phyloP scores from a whole-genome alignment of 2,797 vertebrate species.

The Hirundo rustica region DNA sequence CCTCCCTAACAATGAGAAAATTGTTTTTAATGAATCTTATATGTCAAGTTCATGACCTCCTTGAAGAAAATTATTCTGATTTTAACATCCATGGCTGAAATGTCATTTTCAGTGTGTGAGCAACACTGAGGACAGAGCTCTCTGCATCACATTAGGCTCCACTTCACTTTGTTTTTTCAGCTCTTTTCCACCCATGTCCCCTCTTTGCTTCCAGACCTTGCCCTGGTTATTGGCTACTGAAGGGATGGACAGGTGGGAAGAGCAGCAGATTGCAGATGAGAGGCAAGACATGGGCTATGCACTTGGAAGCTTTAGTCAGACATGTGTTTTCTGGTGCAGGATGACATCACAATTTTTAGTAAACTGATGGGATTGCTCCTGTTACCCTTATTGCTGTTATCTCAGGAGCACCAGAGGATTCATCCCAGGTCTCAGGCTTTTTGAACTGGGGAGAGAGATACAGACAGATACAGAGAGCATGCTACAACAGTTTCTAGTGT shows the following conservation, averaged over 20 bases:
- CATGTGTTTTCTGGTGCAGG: not conserved
- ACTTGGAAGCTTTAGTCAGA: not conserved
- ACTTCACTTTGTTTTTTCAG: rapidly evolving
- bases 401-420: not conserved
- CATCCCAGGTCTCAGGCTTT: not conserved
- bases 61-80: not conserved
- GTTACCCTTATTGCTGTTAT: not conserved
- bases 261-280: not conserved
- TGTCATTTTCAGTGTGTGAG: not conserved
- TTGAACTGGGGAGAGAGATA: not conserved
- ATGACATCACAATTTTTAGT: rapidly evolving
- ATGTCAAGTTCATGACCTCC: not conserved
- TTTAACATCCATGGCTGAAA: not conserved
- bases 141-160: not conserved
- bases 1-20: not conserved
- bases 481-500: not conserved
- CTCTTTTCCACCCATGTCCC: not conserved
- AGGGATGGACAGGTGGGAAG: not conserved
- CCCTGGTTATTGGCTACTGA: not conserved
- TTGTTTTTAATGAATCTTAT: not conserved
- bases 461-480: not conserved
- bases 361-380: not conserved
- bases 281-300: not conserved
- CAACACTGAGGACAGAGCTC: not conserved
- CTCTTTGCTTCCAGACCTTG: rapidly evolving